phyloP scores from a whole-genome alignment of 2,888 invertebrate species.

The Temnothorax rugatulus region DNA sequence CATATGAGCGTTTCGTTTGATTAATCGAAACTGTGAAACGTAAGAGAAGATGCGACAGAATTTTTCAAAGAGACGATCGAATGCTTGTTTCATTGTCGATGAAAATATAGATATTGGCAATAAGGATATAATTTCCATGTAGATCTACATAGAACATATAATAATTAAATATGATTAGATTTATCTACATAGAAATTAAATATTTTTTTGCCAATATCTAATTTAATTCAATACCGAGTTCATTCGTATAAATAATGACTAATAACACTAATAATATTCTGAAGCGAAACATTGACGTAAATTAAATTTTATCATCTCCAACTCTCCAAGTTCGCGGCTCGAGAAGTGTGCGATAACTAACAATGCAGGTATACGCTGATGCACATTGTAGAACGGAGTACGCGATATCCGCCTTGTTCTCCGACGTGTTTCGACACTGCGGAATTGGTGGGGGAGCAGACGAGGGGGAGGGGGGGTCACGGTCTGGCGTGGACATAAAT shows the following conservation, averaged over 20 bases:
- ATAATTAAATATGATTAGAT: background rate
- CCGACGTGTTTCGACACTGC: constrained; percentile 54
- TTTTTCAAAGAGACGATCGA: background rate
- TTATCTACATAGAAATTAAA: background rate
- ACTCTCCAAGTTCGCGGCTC: background rate
- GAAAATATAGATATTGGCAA: background rate
- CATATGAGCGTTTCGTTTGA: constrained; percentile 32
- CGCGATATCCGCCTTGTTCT: constrained; percentile 58
- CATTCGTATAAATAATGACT: background rate
- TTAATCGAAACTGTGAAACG: constrained; percentile 49
- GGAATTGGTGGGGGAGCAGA: constrained; percentile 30
- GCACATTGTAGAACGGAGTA: constrained; percentile 31
- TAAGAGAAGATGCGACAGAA: background rate
- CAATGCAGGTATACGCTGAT: constrained; percentile 4
- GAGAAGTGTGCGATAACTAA: background rate
- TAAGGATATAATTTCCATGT: background rate
- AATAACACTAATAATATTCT: background rate
- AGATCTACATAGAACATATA: background rate
- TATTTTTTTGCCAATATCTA: background rate
- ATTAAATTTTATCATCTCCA: background rate
- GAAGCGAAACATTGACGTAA: background rate
- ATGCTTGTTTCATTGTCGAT: background rate
- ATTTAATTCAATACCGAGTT: background rate
- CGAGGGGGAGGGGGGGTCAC: constrained; percentile 49
- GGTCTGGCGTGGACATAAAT: constrained; percentile 72